Base-by-base conservation (phyloP, 2,113 vertebrate genomes). In the Circaetus cinerascens region DNA sequence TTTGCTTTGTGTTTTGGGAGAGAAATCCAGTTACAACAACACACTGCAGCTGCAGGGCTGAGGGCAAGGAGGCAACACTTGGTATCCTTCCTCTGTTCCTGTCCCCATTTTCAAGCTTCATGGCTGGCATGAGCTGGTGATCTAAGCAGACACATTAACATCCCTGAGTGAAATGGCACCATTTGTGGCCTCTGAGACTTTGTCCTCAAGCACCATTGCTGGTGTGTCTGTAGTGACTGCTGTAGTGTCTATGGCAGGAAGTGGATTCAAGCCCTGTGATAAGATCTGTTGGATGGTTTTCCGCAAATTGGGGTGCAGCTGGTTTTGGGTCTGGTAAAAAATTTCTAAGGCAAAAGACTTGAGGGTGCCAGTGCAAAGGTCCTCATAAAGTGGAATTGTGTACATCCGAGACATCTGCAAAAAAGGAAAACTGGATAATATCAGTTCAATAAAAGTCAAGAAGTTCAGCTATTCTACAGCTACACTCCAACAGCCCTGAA, bases 341-440 rank as follows among this genome's bases (percentile, higher is more conserved):
- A 99, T 98, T 97, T 99, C 99, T 97, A 99, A 98, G 26, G 99
- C 99, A 66, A 99, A 98, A 82, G 98, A 98, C 98, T 99, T 99
- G 98, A 99, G 98, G 85, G 99, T 98, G 21, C 99, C 99, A 6
- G 99, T 98, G 90, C 99, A 99, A 96, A 99, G 98, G 98, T 99
- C 99, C 96, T 99, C 99, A 0, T 99, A 99, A 83, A 99, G 98
- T 5, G 99, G 99, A 96, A 99, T 99, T 4, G 99, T 99, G 98
- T 99, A 99, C 99, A 99, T 99, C 94, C 99, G 98, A 30, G 99
- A 99, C 72, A 99, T 99, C 99, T 99, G 98, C 4, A 45, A 90
- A 32, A 82, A 74, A 96, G 45, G 41, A 81, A 82, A 80, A 92
- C 34, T 53, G 55, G 34, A 93, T 81, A 92, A 57, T 36, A 91